Conservation (phyloP, 1,140 invertebrate species). For the Rhysida immarginata region DNA sequence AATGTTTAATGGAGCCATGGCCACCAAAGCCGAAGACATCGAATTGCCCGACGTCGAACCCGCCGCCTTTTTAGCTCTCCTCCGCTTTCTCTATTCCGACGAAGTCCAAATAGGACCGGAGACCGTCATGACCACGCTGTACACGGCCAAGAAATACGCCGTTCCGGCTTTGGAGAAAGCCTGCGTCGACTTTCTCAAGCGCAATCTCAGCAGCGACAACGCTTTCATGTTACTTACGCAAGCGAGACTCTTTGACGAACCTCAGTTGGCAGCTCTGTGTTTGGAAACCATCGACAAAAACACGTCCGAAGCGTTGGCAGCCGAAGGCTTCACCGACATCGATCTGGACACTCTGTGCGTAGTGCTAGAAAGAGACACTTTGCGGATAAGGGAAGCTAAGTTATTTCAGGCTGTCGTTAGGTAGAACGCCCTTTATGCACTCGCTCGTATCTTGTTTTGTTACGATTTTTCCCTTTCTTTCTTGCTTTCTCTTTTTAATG, state of each 20-base stretch:
- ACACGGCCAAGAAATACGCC: constrained; percentile 76
- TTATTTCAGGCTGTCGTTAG: constrained; percentile 49
- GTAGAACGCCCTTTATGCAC: no score
- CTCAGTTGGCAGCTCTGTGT: constrained; percentile 57
- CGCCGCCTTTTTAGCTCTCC: constrained; percentile 49
- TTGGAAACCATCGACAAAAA: constrained; percentile 74
- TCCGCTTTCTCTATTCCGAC: constrained; percentile 65
- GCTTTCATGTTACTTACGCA: constrained; percentile 66
- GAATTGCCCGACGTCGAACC: constrained; percentile 73
- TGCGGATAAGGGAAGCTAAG: constrained; percentile 63
- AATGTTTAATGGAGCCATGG: constrained; percentile 64
- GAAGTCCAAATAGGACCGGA: constrained; percentile 72
- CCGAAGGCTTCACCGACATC: constrained; percentile 76
- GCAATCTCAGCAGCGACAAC: constrained; percentile 63
- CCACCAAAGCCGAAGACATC: constrained; percentile 50
- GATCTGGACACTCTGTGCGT: constrained; percentile 64
- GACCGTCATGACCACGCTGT: constrained; percentile 72
- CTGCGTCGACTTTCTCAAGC: constrained; percentile 70
- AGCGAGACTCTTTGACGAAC: constrained; percentile 67
- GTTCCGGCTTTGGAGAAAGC: constrained; percentile 64
- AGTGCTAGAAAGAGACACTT: constrained; percentile 64
- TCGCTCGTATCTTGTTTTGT: no score
- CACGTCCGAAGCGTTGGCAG: constrained; percentile 59
- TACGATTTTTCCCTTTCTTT: no score
- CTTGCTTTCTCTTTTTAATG: no score